Evolutionary conservation across 2,797 vertebrate genomes (phyloP).

Genomic region (Todus mexicanus): DNA sequence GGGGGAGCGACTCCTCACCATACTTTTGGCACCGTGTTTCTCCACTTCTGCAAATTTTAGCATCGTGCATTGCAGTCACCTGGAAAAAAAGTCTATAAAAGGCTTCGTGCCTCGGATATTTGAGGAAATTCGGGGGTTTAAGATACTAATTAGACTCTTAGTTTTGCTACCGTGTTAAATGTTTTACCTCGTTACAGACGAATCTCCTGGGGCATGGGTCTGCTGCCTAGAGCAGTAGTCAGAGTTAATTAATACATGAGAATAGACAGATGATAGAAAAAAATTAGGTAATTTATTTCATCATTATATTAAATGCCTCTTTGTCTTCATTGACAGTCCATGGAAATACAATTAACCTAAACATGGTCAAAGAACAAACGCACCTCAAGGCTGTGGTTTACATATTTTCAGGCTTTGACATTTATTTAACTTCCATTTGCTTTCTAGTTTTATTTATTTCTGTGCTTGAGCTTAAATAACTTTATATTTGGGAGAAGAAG

Average conservation of each 20-base stretch:
- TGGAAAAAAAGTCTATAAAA: background rate
- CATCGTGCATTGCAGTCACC: background rate
- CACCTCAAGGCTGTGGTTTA: background rate
- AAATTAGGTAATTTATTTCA: background rate
- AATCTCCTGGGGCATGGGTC: too few relatives aligned
- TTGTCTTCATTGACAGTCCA: background rate
- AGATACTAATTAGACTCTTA: background rate
- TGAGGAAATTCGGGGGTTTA: background rate
- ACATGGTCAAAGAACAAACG: background rate
- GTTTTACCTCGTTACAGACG: background rate
- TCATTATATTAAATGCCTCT: background rate
- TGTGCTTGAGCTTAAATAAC: background rate
- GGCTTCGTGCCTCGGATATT: background rate
- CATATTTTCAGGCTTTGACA: background rate
- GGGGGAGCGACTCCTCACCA: background rate
- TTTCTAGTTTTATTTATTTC: background rate
- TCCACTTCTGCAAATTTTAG: background rate
- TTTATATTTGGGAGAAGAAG: background rate
- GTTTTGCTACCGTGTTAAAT: background rate
- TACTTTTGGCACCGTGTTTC: background rate
- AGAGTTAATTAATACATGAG: background rate
- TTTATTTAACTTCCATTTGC: background rate
- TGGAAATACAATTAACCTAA: background rate
- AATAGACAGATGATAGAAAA: background rate
- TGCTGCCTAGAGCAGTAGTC: background rate